phyloP scores from a whole-genome alignment of 2,797 vertebrate species.

The Xenopus petersii region DNA sequence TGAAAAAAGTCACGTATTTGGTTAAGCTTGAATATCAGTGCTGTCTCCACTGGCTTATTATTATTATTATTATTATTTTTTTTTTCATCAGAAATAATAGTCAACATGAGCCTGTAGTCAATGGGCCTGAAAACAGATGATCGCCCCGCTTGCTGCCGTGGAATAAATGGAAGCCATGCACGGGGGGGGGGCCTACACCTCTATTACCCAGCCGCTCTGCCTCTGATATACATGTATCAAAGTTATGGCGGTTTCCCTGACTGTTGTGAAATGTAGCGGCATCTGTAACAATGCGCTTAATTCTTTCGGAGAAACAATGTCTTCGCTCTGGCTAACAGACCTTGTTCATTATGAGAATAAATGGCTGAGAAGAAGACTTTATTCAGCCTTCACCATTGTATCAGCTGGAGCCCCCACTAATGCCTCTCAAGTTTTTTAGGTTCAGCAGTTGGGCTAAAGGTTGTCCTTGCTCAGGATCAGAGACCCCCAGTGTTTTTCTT shows the following conservation, averaged over 20 bases:
- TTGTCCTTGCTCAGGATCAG: constrained; percentile 51
- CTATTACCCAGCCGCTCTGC: not conserved
- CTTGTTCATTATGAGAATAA: constrained; percentile 73
- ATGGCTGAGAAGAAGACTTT: constrained; percentile 62
- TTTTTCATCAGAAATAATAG: no score
- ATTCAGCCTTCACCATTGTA: constrained; percentile 65
- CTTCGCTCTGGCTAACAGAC: constrained; percentile 65
- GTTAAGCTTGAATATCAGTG: no score
- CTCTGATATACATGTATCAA: not conserved
- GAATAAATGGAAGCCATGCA: no score
- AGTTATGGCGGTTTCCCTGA: constrained; percentile 1
- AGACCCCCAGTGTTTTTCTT: not conserved
- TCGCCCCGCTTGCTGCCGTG: no score
- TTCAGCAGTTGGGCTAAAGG: constrained; percentile 62
- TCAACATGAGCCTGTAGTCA: no score
- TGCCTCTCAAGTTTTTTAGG: constrained; percentile 61
- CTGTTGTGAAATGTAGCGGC: constrained; percentile 45
- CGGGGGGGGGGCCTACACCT: not conserved
- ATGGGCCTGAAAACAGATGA: no score
- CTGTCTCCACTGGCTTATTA: no score
- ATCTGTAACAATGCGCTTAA: constrained; percentile 55
- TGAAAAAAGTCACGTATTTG: no score
- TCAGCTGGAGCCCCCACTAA: constrained; percentile 65
- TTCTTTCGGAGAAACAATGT: constrained; percentile 66
- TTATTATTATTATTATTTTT: no score